Evolutionary conservation across 1,140 invertebrate species (phyloP), one percentile per base, ranked within the genome.

Genomic region (Sycophaga agraensis): DNA sequence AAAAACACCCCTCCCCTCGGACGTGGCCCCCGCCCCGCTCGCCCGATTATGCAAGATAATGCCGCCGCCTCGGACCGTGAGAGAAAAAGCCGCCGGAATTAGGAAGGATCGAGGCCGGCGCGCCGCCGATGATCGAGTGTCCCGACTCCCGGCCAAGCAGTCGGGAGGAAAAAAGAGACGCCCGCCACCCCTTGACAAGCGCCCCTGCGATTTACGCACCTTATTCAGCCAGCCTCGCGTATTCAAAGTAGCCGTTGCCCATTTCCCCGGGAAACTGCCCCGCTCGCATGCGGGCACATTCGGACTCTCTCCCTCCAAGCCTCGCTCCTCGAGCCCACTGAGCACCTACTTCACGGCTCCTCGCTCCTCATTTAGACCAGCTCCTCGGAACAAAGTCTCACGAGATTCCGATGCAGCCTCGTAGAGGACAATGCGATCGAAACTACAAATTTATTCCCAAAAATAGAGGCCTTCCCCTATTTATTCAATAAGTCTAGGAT

Each of bases 161-260:
- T 24, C 55, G 28, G 31, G 34, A 53, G 12, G 34, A 35, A 39
- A 58, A 37, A 26, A 48, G 31, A 26, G 28, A 31, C n/a, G n/a
- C n/a, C n/a, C n/a, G n/a, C n/a, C n/a, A n/a, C n/a, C n/a, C n/a
- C n/a, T n/a, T n/a, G n/a, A n/a, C n/a, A n/a, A n/a, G n/a, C n/a
- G n/a, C n/a, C n/a, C n/a, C n/a, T n/a, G 28, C 28, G 11, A 31
- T 31, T 6, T 11, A 11, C 28, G 28, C 4, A 31, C 4, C 28
- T 4, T 31, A 31, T 31, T n/a, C n/a, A n/a, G n/a, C n/a, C n/a
- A n/a, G 31, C 19, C 22, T 57, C 24, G 50, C 40, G 21, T 50
- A 50, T 39, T 50, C 34, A 50, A 40, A 59, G 22, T 59, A 50
- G 34, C 46, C 46, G 56, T 59, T 58, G 56, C 21, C 35, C 21